Evolutionary conservation across 2,113 vertebrate genomes (phyloP), one percentile per base, ranked within the genome.

Genomic region (Penelope pileata): DNA sequence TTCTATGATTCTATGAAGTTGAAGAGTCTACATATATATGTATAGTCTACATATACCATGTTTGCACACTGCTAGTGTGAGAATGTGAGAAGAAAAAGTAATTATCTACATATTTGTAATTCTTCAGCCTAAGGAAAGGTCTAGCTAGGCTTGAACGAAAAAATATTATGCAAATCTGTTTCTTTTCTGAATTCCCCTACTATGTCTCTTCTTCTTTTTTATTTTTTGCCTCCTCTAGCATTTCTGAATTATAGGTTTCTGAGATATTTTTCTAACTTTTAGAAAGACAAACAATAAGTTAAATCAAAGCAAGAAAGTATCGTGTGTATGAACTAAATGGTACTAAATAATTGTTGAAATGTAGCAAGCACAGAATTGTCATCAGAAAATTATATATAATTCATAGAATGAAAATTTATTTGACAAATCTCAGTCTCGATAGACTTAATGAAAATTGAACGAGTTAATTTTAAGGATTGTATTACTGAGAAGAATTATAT

Each of bases 151-250:
- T 62, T 86, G 19, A 59, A 93, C 68, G 11, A 68, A 1, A 78
- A 78, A 23, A n/a, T 56, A 76, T 6, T 9, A 47, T 86, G 6
- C 4, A 67, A 51, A 18, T 47, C 11, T 69, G 9, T 45, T 63
- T 77, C 29, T 7, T 29, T 4, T 42, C 9, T 54, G 14, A 74
- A 86, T 78, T 54, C 6, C 1, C 2, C 3, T 32, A 18, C 3
- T 26, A 4, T 12, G 38, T 4, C 2, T 5, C 10, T 36, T 7
- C 36, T 34, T 59, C 34, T 58, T 6, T 40, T 21, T 7, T 7
- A 12, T 4, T 7, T 27, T 15, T 6, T 5, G n/a, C n/a, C n/a
- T 4, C 5, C 6, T 6, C 4, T 3, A 5, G 23, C 43, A 2
- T 48, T 53, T 59, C 23, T 53, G 7, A 67, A 40, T 30, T 43